A percentile compares a stretch with the other conserved stretches of the same genome.
Evolutionary conservation across 2,888 invertebrate species (phyloP).

Genomic region (Brassicogethes aeneus): DNA sequence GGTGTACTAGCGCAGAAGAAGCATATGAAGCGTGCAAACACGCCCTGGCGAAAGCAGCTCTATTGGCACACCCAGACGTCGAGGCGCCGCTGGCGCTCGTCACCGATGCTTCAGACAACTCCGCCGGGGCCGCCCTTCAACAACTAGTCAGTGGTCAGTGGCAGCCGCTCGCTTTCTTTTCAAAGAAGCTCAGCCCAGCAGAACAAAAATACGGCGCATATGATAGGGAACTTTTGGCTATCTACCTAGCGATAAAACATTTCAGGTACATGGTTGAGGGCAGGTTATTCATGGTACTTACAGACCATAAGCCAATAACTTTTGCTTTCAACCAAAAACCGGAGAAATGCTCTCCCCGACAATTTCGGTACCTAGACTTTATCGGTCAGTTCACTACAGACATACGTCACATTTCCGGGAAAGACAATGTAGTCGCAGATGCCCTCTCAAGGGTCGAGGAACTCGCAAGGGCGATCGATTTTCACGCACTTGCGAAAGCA

Average conservation of each 20-base stretch:
- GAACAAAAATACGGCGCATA: conserved; percentile 10
- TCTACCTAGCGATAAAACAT: conserved; percentile 9
- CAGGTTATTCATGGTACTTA: conserved; percentile 12
- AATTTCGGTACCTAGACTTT: conserved; percentile 29
- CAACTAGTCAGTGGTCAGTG: conserved; percentile 6
- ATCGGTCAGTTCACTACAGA: conserved; percentile 29
- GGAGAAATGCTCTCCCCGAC: conserved; percentile 27
- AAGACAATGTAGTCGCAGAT: conserved; percentile 32
- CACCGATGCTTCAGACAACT: neutral
- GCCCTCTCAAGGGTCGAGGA: conserved; percentile 19
- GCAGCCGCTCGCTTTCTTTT: conserved; percentile 20
- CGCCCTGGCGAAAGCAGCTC: conserved; percentile 12
- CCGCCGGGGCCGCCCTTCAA: neutral
- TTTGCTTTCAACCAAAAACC: conserved; percentile 27
- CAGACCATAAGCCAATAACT: conserved; percentile 32
- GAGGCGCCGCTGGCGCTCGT: neutral
- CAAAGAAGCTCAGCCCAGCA: conserved; percentile 11
- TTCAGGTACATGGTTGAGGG: conserved; percentile 10
- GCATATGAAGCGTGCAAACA: conserved; percentile 7
- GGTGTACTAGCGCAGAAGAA: conserved; percentile 4
- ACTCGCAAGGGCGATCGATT: neutral
- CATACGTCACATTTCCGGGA: conserved; percentile 27
- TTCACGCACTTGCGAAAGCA: conserved; percentile 2
- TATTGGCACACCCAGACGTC: conserved; percentile 19
- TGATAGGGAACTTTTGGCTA: conserved; percentile 10